Evolutionary conservation across 2,113 vertebrate species (phyloP), one percentile per base, ranked within the genome.

Genomic region (Nibea albiflora): DNA sequence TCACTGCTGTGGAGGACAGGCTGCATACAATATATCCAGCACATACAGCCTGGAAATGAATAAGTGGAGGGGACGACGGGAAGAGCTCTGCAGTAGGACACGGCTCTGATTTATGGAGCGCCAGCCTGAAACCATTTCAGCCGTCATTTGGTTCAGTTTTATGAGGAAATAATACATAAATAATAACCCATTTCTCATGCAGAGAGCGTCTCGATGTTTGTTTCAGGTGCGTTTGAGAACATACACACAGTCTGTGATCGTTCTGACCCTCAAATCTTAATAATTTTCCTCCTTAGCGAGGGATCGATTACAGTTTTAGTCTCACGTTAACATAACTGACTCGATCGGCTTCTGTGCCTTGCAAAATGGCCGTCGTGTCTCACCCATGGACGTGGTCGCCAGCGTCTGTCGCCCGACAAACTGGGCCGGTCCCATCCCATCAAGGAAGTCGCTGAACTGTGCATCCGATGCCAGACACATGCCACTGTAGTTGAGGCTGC

Each of bases 381-480:
- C 92, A 99, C 98, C 98, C 97, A 99, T 97, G 0, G 98, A 98
- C 3, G 98, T 98, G n/a, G 97, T 99, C 35, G 98, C 98, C 91
- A 99, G 90, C 46, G 98, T 99, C 94, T 99, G 98, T 79, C 98
- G 95, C 10, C 98, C 98, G 65, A 99, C 98, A 75, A 99, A 99
- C 88, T 99, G 98, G 8, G 98, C 98, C 0, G 98, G 98, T 20
- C 98, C 98, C 97, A 99, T 99, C 84, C 98, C 98, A 15, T 98
- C 97, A 85, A 99, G 93, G 93, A 99, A 99, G 90, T 99, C 98
- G 78, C 98, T 97, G 74, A 99, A 99, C 92, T 99, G 98, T 26
- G 97, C 94, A 16, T 98, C 96, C 0, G 98, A 98, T 1, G 98
- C 98, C 93, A 99, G 91, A 91, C 98, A 99, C 91, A 98, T 96